Evolutionary conservation across 23 tunicate species (phyloP), one percentile per base, ranked within the genome.

Genomic region (Ciona savignyi): DNA sequence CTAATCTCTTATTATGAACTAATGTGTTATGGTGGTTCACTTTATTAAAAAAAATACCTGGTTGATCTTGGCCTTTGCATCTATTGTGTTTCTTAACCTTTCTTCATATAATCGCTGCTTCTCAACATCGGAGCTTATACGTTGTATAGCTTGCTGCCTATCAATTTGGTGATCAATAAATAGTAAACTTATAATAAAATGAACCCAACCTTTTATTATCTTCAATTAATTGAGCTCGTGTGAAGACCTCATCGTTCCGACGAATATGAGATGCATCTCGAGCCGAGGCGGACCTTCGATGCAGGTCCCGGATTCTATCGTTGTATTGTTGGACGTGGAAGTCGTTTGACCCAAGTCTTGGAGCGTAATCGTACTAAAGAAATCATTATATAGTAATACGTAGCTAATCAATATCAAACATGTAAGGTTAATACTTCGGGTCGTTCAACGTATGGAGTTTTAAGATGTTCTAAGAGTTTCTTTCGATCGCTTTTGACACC

Each of bases 31-130:
- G 20, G 61, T 49, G 15, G 15, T 49, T 51, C 21, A 21, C 62
- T 51, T 20, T 51, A 21, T 51, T 51, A 21, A 20, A 51, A 51
- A 19, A 60, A 31, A 3, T 3, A 90, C 97, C 91, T 91, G 97
- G 60, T 80, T 91, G 6, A 91, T 91, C 48, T 84, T 91, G 63
- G 93, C 31, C 64, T 91, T 91, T 0, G 97, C 97, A 25, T 91
- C 89, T 34, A 91, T 77, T 2, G 91, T 84, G 65, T 85, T 70
- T 3, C 56, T 27, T 26, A 85, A 51, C 67, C 76, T 74, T 35
- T 76, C 64, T 42, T 91, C 97, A 26, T 84, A 84, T 29, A 65
- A 69, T 33, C 73, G 34, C 35, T 91, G 97, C 63, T 80, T 84
- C 42, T 91, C 93, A 56, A 85, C 78, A 33, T 91, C 97, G 3